These are phyloP conservation scores for Diadumene lineata DNA, from an alignment of 92 coral and sea anemone genomes.

Conservation along the genomic window DNA sequence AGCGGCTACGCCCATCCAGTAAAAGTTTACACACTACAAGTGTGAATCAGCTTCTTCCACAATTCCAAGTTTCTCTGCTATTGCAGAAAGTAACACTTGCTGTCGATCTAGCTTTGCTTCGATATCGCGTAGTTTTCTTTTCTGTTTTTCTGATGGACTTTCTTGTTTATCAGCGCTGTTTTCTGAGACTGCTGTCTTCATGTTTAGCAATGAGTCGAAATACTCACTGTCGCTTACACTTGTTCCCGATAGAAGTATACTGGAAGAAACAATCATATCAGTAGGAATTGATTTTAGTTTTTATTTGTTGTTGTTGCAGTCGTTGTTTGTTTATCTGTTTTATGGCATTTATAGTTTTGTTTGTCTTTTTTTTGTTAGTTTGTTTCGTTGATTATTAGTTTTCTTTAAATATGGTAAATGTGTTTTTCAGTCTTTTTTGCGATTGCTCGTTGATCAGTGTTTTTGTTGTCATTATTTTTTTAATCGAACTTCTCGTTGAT, in stretches of 20 bases:
- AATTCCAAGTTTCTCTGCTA: slow-evolving; percentile 61
- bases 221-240: slow-evolving; percentile 9
- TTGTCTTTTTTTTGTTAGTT: too few relatives aligned
- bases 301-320: too few relatives aligned
- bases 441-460: too few relatives aligned
- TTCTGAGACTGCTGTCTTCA: neutral
- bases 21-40: neutral
- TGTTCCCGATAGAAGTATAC: slow-evolving; percentile 20
- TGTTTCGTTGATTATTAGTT: too few relatives aligned
- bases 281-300: too few relatives aligned
- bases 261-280: too few relatives aligned
- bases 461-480: too few relatives aligned
- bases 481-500: too few relatives aligned
- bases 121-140: slow-evolving; percentile 38
- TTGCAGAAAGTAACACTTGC: slow-evolving; percentile 40
- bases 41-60: neutral
- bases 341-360: too few relatives aligned
- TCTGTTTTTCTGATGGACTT: slow-evolving; percentile 46
- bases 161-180: neutral
- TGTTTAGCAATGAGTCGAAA: slow-evolving; percentile 1
- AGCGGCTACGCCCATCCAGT: neutral
- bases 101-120: slow-evolving; percentile 75
- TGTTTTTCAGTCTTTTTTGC: too few relatives aligned
- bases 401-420: too few relatives aligned
- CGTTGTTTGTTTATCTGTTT: too few relatives aligned